Evolutionary conservation across 1,140 invertebrate species (phyloP).

Genomic region (Centruroides vittatus): DNA sequence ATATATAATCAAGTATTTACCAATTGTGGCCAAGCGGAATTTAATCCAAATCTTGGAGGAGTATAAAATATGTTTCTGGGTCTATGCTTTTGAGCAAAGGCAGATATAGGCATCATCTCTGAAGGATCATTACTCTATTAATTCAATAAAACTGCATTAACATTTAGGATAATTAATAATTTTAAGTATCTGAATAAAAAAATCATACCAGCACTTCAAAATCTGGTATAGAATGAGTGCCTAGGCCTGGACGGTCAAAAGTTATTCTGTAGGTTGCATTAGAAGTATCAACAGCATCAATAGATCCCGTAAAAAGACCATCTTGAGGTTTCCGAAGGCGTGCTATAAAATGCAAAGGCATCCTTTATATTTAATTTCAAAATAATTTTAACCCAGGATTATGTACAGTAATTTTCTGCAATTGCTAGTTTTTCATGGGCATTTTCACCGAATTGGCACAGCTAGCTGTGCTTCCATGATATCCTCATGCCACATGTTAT

Average conservation of each 20-base stretch:
- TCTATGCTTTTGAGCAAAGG: constrained; percentile 66
- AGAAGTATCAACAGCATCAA: constrained; percentile 93
- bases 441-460: too few species aligned
- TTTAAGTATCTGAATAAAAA: not conserved
- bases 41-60: constrained; percentile 38
- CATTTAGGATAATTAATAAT: too few species aligned
- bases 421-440: too few species aligned
- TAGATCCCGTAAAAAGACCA: constrained; percentile 88
- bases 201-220: constrained; percentile 65
- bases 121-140: constrained; percentile 66
- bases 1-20: constrained; percentile 34
- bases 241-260: constrained; percentile 83
- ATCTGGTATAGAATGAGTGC: constrained; percentile 91
- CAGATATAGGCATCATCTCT: constrained; percentile 75
- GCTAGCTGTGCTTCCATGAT: too few species aligned
- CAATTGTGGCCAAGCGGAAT: constrained; percentile 33
- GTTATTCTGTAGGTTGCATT: constrained; percentile 95
- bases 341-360: constrained; percentile 12
- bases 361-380: too few species aligned
- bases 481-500: too few species aligned
- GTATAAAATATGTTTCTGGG: constrained; percentile 45
- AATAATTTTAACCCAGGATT: too few species aligned
- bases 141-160: not conserved
- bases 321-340: constrained; percentile 83
- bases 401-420: too few species aligned